A percentile compares a stretch with the other conserved stretches of the same genome.
These are phyloP conservation scores for Melanerpes formicivorus DNA, from an alignment of 2,113 vertebrate genomes.

Conservation along the genomic window DNA sequence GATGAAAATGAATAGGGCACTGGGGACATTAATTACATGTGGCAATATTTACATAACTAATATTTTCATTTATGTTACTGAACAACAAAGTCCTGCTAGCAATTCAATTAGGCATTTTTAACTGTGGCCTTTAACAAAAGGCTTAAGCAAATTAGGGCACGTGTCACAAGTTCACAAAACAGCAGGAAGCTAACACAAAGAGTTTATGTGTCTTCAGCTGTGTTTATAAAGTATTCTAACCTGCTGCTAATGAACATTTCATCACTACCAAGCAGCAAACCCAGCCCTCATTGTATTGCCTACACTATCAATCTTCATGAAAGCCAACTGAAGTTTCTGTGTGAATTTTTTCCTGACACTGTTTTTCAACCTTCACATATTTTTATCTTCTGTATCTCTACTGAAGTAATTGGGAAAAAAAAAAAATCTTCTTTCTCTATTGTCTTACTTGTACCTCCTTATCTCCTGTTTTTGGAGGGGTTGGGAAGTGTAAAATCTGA, in stretches of 20 bases:
- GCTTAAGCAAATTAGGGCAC: neutral
- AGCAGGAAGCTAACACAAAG: neutral
- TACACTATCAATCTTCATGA: neutral
- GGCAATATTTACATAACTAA: conserved; percentile 33
- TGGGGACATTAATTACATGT: conserved; percentile 10
- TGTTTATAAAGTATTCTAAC: neutral
- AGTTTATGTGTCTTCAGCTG: neutral
- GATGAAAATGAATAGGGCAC: conserved; percentile 7
- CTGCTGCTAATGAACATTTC: neutral
- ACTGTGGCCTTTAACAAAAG: neutral
- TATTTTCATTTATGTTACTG: conserved; percentile 6
- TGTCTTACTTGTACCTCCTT: neutral
- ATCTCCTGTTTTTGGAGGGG: neutral
- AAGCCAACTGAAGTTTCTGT: neutral
- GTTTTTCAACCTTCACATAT: neutral
- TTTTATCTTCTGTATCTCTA: neutral
- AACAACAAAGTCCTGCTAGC: conserved; percentile 12
- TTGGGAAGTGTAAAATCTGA: neutral
- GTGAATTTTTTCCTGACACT: neutral
- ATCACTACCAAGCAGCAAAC: neutral
- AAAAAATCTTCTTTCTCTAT: neutral
- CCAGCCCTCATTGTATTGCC: neutral
- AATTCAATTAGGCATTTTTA: conserved; percentile 30
- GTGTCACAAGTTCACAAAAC: neutral
- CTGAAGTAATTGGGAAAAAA: neutral